These are phyloP conservation scores for Scomber japonicus DNA, from an alignment of 2,113 vertebrate species.

Conservation along the genomic window DNA sequence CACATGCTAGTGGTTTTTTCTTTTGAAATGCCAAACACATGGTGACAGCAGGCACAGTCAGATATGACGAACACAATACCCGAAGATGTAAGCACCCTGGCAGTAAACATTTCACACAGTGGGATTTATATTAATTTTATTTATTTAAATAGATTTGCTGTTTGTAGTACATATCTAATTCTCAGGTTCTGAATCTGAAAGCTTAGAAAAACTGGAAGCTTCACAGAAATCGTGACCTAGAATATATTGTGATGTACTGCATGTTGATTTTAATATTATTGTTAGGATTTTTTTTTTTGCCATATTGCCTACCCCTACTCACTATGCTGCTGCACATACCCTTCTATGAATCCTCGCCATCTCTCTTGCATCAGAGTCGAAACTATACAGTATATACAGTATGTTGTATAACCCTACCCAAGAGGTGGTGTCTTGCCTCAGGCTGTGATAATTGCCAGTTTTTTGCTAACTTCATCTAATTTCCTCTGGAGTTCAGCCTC, in stretches of 20 bases:
- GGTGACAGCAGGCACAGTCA: neutral
- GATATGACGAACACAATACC: no score
- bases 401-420: neutral
- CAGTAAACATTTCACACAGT: neutral
- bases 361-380: neutral
- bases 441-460: conserved; percentile 49
- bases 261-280: no score
- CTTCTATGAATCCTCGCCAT: neutral
- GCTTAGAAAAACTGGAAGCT: neutral
- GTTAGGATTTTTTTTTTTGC: no score
- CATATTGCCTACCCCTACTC: no score
- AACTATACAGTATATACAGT: neutral
- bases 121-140: neutral
- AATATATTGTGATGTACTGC: no score
- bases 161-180: no score
- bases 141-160: neutral
- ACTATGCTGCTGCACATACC: neutral
- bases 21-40: neutral
- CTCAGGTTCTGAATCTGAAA: neutral
- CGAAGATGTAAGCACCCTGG: no score
- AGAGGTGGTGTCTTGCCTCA: conserved; percentile 23
- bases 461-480: conserved; percentile 37
- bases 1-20: neutral
- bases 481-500: conserved; percentile 41
- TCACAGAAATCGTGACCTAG: neutral